Evolutionary conservation across 2,888 invertebrate species (phyloP).

Genomic region (Andrena fulva): DNA sequence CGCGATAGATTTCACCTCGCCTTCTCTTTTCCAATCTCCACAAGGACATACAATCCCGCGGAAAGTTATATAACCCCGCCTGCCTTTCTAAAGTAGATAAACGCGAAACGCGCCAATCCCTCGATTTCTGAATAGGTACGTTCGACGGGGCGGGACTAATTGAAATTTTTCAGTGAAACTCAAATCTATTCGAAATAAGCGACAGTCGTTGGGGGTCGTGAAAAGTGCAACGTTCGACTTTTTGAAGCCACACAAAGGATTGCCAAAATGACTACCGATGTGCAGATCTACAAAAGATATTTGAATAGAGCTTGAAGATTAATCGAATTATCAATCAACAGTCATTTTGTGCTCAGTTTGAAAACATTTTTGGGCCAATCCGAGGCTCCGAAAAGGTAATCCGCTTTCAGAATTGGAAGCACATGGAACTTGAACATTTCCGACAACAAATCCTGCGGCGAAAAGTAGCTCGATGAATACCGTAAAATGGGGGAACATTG

Average conservation of each 20-base stretch:
- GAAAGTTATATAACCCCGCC: constrained; percentile 8
- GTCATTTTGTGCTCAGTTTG: too few species aligned
- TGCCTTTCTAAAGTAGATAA: constrained; percentile 10
- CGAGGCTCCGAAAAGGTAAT: too few species aligned
- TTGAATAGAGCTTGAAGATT: neutral
- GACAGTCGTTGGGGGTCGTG: neutral
- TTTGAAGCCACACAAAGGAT: neutral
- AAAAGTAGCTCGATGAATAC: too few species aligned
- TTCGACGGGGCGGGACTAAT: constrained; percentile 7
- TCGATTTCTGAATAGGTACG: constrained; percentile 12
- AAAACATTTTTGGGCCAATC: too few species aligned
- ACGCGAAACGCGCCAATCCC: neutral
- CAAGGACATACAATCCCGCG: constrained; percentile 18
- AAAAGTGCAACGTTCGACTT: neutral
- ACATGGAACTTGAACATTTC: too few species aligned
- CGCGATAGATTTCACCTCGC: constrained; percentile 30
- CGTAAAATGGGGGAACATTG: too few species aligned
- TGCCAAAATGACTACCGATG: too few species aligned
- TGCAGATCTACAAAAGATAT: too few species aligned
- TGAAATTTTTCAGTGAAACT: neutral
- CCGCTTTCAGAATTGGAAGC: too few species aligned
- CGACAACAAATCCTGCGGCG: too few species aligned
- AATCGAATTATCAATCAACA: neutral
- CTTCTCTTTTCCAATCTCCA: neutral
- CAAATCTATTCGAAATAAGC: neutral